Percentiles rank a stretch among this genome's conserved stretches.
These are phyloP conservation scores for Julus scanicus DNA, from an alignment of 2,888 invertebrate genomes.

Conservation along the genomic window DNA sequence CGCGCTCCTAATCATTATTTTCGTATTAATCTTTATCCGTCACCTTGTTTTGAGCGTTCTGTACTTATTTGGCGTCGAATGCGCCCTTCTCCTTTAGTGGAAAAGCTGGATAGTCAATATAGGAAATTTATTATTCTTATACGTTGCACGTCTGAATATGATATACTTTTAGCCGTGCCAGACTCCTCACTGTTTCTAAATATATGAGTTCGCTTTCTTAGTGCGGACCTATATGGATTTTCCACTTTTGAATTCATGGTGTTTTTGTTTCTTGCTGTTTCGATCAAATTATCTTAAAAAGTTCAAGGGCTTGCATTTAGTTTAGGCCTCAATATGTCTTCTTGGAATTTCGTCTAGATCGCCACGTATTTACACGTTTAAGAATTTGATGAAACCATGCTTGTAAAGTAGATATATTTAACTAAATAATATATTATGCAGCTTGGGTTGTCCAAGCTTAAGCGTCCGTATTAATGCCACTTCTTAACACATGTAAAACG, in stretches of 20 bases:
- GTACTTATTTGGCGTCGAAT: not conserved
- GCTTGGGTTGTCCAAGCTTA: no score
- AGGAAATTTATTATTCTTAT: constrained; percentile 19
- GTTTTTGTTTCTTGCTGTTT: not conserved
- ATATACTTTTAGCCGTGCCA: constrained; percentile 2
- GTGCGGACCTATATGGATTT: not conserved
- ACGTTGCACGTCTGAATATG: constrained; percentile 6
- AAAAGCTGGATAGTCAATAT: constrained; percentile 3
- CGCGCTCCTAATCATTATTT: not conserved
- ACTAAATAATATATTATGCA: no score
- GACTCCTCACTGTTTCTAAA: constrained; percentile 2
- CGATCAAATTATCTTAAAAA: not conserved
- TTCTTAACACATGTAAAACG: no score
- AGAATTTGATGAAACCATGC: no score
- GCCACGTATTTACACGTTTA: not conserved
- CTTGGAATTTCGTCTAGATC: not conserved
- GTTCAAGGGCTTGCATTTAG: not conserved
- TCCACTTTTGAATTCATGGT: not conserved
- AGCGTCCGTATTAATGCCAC: no score
- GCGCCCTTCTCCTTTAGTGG: constrained; percentile 19
- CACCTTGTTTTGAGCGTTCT: not conserved
- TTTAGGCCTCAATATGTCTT: not conserved
- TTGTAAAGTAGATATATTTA: no score
- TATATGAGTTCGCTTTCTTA: not conserved
- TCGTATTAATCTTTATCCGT: constrained; percentile 19